These are phyloP conservation scores for Moxostoma hubbsi DNA, from an alignment of 2,797 vertebrate species.

Conservation along the genomic window DNA sequence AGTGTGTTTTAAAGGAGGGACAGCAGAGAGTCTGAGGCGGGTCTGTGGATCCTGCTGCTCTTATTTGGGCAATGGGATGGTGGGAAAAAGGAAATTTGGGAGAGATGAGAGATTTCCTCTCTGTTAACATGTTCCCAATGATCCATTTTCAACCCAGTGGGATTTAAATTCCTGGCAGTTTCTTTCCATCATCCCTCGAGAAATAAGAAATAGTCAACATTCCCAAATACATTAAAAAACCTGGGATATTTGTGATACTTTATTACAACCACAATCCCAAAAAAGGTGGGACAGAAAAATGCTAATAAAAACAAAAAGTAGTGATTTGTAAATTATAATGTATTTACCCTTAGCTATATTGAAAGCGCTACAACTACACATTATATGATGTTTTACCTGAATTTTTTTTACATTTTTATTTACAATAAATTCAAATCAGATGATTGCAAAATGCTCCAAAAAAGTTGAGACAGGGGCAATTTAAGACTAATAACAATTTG, in stretches of 20 bases:
- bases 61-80: slow-evolving; percentile 46
- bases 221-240: not conserved
- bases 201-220: not conserved
- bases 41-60: slow-evolving; percentile 48
- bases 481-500: no score
- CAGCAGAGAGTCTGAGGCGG: slow-evolving; percentile 35
- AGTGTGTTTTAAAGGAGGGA: slow-evolving; percentile 44
- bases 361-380: no score
- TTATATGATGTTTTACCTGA: no score
- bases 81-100: slow-evolving; percentile 52
- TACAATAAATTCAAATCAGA: no score
- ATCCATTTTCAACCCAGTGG: slow-evolving; percentile 47
- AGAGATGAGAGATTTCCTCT: slow-evolving; percentile 56
- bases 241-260: not conserved
- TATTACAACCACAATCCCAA: no score
- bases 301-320: no score
- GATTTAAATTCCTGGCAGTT: slow-evolving; percentile 8
- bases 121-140: slow-evolving; percentile 41
- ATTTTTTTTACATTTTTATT: no score
- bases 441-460: no score
- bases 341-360: no score
- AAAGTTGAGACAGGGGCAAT: no score
- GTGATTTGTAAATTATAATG: no score
- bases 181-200: slow-evolving; percentile 14
- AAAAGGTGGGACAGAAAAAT: no score